Base-by-base conservation (phyloP, 2,797 vertebrate species). In the Halcyon smyrnensis region DNA sequence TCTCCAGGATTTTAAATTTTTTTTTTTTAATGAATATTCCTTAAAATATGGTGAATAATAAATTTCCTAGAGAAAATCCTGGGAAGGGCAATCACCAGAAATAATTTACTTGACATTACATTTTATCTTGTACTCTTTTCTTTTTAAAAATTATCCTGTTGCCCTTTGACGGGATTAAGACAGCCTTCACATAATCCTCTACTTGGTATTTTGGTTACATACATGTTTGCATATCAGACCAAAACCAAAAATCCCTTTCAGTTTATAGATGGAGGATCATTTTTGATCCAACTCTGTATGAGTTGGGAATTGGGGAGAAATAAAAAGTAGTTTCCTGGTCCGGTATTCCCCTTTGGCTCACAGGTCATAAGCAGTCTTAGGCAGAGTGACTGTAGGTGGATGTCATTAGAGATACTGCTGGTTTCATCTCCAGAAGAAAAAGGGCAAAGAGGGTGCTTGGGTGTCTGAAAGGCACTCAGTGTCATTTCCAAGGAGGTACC, bases 301-400 rank as follows among this genome's bases (percentile, higher is more conserved):
- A 56, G 11, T 2, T 77, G 24, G 75, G 39, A 79, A 50, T 2
- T 53, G 32, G 23, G 15, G 50, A 57, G 41, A 83, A 54, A 14
- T 27, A 19, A 46, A 51, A 79, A 41, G 12, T 75, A 51, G 7
- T 48, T 80, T 41, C 24, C 25, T 34, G 15, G 25, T 74, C 19
- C 32, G 0, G 0, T 32, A 11, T 51, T 9, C 4, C 36, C 10
- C 12, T 84, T 41, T 50, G 81, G 19, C 28, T 81, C 14, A 3
- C 16, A 10, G 6, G 50, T 48, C 23, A 28, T 0, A 3, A 51
- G 36, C 27, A 24, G 50, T 13, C 27, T 48, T 19, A 41, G 68
- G 30, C 64, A 78, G 39, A 48, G 27, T 15, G 54, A 15, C 50
- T n/a, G 18, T 12, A 39, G 37, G 46, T 25, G 14, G 37, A 36